phyloP scores from a whole-genome alignment of 37 sponge, comb jelly and placozoan genomes.

The Geodia barretti region DNA sequence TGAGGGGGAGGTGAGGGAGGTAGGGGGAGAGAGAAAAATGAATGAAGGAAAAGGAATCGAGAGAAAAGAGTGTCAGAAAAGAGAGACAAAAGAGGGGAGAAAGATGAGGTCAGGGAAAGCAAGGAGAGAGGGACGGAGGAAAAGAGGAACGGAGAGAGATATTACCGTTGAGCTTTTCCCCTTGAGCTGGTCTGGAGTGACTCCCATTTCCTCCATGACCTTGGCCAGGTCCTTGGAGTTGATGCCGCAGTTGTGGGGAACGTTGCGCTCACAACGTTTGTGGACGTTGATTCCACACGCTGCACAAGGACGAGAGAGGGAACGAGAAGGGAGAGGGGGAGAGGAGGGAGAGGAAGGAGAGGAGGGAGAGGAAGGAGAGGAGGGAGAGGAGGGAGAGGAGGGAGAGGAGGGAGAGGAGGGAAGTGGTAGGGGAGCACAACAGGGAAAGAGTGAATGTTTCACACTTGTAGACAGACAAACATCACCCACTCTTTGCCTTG shows the following conservation, averaged over 20 bases:
- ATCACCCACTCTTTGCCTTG: too few relatives aligned
- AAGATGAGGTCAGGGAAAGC: neutral
- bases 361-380: neutral
- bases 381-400: neutral
- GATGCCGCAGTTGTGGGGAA: slow-evolving; percentile 93
- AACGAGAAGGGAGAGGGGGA: neutral
- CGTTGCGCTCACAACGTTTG: slow-evolving; percentile 86
- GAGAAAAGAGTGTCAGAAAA: neutral
- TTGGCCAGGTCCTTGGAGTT: slow-evolving; percentile 82
- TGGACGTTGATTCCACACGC: slow-evolving; percentile 96
- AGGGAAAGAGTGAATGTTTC: too few relatives aligned
- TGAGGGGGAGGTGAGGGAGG: too few relatives aligned
- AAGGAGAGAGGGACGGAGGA: neutral
- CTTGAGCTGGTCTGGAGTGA: slow-evolving; percentile 75
- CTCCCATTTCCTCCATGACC: slow-evolving; percentile 76
- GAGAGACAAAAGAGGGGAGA: too few relatives aligned
- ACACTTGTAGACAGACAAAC: too few relatives aligned
- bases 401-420: too few relatives aligned
- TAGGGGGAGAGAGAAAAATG: neutral
- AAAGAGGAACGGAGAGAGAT: neutral
- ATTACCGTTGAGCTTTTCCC: neutral
- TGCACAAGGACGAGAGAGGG: neutral
- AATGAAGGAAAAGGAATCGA: neutral
- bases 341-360: neutral
- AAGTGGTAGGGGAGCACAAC: too few relatives aligned